Conservation (phyloP, 2,797 vertebrate genomes). For the Myripristis murdjan region DNA sequence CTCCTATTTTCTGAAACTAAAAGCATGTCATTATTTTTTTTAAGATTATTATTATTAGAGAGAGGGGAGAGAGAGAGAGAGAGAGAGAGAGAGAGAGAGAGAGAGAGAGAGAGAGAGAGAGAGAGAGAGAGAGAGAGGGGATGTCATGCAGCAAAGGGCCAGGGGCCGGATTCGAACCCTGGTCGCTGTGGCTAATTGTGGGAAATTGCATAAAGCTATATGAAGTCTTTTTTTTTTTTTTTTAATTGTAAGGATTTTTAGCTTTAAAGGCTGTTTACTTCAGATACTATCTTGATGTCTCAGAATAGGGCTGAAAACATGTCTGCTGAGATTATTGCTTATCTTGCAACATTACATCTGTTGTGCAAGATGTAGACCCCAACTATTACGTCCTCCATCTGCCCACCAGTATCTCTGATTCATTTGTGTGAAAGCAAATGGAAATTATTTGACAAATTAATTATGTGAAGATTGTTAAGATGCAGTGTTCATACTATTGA, state of each 20-base stretch:
- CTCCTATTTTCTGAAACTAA: neutral
- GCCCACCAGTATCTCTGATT: slow-evolving; percentile 15
- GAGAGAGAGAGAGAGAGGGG: no score
- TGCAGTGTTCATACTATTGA: slow-evolving; percentile 31
- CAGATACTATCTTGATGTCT: slow-evolving; percentile 25
- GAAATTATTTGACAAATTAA: neutral
- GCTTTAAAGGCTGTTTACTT: no score
- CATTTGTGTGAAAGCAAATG: neutral
- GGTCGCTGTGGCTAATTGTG: no score
- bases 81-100: no score
- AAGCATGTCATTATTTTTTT: neutral
- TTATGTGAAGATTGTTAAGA: slow-evolving; percentile 41
- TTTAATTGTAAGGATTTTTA: slow-evolving; percentile 1
- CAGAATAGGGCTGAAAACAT: slow-evolving; percentile 3
- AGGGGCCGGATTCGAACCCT: no score
- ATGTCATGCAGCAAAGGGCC: no score
- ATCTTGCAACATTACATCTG: slow-evolving; percentile 22
- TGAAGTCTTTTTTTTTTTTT: neutral
- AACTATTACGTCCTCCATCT: slow-evolving; percentile 17
- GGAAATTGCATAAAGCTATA: neutral
- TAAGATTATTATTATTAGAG: no score
- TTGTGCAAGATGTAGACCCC: slow-evolving; percentile 4
- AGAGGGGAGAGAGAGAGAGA: no score
- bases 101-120: no score
- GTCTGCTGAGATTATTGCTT: slow-evolving; percentile 6